Conservation (phyloP, 2,113 vertebrate genomes). For the Numenius arquata region DNA sequence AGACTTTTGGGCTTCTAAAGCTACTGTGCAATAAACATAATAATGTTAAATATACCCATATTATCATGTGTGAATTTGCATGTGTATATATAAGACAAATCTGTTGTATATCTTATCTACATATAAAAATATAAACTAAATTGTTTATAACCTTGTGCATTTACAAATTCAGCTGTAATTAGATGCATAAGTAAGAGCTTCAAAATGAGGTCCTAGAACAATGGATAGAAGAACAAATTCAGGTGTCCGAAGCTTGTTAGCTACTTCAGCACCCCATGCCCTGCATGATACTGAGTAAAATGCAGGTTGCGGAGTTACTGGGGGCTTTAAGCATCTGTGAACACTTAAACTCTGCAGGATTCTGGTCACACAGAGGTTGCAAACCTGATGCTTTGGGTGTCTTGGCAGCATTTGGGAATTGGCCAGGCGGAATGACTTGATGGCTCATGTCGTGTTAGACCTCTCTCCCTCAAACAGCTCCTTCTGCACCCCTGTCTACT, state of each 20-base stretch:
- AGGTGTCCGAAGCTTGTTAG: neutral
- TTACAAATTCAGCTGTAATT: neutral
- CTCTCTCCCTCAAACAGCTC: neutral
- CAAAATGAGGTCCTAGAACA: neutral
- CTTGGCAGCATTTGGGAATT: neutral
- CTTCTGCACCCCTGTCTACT: neutral
- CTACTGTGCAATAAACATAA: neutral
- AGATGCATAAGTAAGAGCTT: neutral
- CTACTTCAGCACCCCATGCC: neutral
- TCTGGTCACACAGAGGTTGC: neutral
- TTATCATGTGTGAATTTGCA: neutral
- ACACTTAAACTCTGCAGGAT: neutral
- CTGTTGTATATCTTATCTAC: neutral
- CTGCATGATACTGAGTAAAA: neutral
- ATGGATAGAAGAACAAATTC: neutral
- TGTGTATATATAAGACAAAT: neutral
- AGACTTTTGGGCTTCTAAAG: neutral
- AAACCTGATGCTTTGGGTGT: neutral
- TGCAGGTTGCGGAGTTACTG: neutral
- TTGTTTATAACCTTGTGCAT: neutral
- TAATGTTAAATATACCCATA: neutral
- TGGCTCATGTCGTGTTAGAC: neutral
- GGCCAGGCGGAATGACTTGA: neutral
- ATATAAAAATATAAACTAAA: neutral
- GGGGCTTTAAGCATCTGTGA: neutral